phyloP scores from a whole-genome alignment of 2,797 vertebrate genomes.

The Karalla daura region DNA sequence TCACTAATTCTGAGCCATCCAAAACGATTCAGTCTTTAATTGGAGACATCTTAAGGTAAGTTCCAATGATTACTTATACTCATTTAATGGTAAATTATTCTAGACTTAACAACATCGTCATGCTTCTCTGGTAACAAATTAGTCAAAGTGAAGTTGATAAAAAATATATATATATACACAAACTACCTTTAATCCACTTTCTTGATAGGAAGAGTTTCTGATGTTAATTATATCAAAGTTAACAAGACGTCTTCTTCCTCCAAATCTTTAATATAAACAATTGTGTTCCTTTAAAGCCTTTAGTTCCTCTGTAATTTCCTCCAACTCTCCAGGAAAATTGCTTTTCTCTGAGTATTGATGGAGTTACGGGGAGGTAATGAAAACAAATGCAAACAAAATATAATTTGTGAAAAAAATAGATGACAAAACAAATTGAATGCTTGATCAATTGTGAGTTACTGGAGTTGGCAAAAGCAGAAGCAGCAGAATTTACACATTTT shows the following conservation, averaged over 20 bases:
- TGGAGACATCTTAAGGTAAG: conserved; percentile 42
- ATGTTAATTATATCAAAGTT: not conserved
- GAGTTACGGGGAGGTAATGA: not conserved
- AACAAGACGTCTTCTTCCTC: not conserved
- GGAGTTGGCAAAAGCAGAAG: not conserved
- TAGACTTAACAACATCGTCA: not conserved
- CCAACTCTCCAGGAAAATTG: not conserved
- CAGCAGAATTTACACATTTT: not conserved
- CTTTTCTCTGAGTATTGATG: not conserved
- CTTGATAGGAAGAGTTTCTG: not conserved
- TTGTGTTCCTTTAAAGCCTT: not conserved
- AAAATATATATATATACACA: not conserved
- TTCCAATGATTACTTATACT: conserved; percentile 38
- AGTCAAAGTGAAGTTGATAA: not conserved
- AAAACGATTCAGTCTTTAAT: conserved; percentile 19
- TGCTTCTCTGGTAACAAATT: conserved; percentile 17
- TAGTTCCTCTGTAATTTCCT: not conserved
- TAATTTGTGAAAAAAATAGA: not conserved
- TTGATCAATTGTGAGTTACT: not conserved
- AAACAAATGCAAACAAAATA: not conserved
- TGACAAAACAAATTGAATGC: not conserved
- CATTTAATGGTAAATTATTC: conserved; percentile 9
- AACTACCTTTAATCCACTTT: conserved; percentile 12
- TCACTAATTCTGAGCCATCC: conserved; percentile 7
- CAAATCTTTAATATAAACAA: not conserved